A percentile compares a stretch with the other conserved stretches of the same genome.
Evolutionary conservation across 2,113 vertebrate genomes (phyloP).

Genomic region (Cebus imitator): DNA sequence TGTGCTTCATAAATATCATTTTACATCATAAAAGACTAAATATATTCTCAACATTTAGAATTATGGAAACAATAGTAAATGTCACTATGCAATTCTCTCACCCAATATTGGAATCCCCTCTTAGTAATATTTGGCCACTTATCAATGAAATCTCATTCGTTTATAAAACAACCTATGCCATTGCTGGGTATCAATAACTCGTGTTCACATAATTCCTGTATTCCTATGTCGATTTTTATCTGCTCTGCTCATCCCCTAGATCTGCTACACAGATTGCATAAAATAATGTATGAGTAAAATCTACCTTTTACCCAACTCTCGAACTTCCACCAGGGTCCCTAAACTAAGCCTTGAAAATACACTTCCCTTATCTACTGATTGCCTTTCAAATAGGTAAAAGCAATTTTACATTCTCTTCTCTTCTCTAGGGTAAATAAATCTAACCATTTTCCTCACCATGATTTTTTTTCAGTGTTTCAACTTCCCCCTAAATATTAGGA

Average conservation of each 20-base stretch:
- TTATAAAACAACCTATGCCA: not conserved
- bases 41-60: not conserved
- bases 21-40: not conserved
- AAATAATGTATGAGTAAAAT: not conserved
- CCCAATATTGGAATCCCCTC: not conserved
- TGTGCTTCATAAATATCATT: not conserved
- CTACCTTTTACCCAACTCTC: not conserved
- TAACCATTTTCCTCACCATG: not conserved
- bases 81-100: not conserved
- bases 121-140: not conserved
- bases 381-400: not conserved
- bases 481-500: not conserved
- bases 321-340: not conserved
- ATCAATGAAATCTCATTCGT: not conserved
- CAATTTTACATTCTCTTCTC: not conserved
- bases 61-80: not conserved
- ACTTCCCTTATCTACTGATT: not conserved
- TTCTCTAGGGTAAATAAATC: not conserved
- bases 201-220: not conserved
- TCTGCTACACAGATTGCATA: not conserved
- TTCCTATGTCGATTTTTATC: not conserved
- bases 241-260: not conserved
- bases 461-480: not conserved
- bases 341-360: slow-evolving; percentile 1
- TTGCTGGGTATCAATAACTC: not conserved